Conservation (phyloP, 2,113 vertebrate species). For the Oceanodroma tethys region DNA sequence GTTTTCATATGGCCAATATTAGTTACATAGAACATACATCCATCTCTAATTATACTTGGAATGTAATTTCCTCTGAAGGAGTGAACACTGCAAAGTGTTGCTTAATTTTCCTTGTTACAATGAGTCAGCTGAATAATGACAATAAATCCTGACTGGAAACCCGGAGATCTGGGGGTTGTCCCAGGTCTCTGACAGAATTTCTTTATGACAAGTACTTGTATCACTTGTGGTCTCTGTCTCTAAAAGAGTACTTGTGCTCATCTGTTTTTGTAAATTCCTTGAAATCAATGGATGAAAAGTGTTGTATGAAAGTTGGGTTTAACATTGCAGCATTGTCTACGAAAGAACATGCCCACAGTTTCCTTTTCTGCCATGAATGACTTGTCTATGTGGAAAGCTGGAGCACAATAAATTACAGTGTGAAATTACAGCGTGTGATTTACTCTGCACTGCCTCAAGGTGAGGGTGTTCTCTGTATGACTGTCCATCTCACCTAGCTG, state of each 20-base stretch:
- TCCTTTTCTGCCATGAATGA: neutral
- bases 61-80: neutral
- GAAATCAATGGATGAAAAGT: neutral
- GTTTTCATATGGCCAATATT: neutral
- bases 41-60: neutral
- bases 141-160: neutral
- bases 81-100: neutral
- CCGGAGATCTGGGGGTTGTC: neutral
- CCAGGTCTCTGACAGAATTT: neutral
- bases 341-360: neutral
- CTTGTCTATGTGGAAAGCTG: neutral
- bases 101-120: neutral
- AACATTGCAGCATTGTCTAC: neutral
- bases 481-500: neutral
- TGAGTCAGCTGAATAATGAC: neutral
- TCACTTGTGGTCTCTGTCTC: neutral
- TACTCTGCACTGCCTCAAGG: neutral
- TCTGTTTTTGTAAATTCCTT: neutral
- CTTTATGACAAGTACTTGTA: neutral
- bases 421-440: neutral
- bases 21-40: neutral
- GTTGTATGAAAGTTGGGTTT: neutral
- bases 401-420: neutral
- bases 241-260: neutral
- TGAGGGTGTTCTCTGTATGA: neutral